phyloP scores from a whole-genome alignment of 2,888 invertebrate genomes.

The Eupithecia centaureata region DNA sequence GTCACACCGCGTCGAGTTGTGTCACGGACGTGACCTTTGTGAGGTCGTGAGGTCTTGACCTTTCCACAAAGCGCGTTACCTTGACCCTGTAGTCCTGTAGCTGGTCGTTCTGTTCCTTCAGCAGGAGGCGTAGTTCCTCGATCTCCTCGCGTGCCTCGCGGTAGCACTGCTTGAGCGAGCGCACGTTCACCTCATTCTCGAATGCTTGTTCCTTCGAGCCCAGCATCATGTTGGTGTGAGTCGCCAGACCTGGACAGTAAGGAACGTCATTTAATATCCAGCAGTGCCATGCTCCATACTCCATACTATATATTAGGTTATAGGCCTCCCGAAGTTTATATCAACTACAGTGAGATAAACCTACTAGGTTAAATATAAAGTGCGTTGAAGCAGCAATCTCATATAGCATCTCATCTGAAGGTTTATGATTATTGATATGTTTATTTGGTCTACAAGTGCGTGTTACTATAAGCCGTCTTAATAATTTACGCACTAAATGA shows the following conservation, averaged over 20 bases:
- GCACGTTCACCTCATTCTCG: slow-evolving; percentile 80
- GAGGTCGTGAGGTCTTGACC: background rate
- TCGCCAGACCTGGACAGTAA: slow-evolving; percentile 55
- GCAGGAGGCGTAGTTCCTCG: slow-evolving; percentile 84
- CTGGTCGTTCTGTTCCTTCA: slow-evolving; percentile 87
- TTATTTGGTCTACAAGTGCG: no score
- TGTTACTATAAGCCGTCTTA: no score
- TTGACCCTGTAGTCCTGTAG: slow-evolving; percentile 88
- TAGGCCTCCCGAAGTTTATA: background rate
- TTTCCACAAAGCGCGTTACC: slow-evolving; percentile 52
- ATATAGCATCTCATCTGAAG: no score
- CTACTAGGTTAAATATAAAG: background rate
- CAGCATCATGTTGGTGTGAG: slow-evolving; percentile 71
- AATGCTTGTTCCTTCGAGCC: slow-evolving; percentile 86
- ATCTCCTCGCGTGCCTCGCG: slow-evolving; percentile 82
- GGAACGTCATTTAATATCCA: background rate
- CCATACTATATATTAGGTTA: background rate
- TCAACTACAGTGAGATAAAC: background rate
- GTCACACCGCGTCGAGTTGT: no score
- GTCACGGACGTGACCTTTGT: no score
- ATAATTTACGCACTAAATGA: no score
- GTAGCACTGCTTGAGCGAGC: slow-evolving; percentile 83
- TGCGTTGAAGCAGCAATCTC: background rate
- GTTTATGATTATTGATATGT: no score
- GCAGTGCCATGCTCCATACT: background rate